A percentile compares a stretch with the other conserved stretches of the same genome.
These are phyloP conservation scores for Neopipo cinnamomea DNA, from an alignment of 2,113 vertebrate genomes.

Conservation along the genomic window DNA sequence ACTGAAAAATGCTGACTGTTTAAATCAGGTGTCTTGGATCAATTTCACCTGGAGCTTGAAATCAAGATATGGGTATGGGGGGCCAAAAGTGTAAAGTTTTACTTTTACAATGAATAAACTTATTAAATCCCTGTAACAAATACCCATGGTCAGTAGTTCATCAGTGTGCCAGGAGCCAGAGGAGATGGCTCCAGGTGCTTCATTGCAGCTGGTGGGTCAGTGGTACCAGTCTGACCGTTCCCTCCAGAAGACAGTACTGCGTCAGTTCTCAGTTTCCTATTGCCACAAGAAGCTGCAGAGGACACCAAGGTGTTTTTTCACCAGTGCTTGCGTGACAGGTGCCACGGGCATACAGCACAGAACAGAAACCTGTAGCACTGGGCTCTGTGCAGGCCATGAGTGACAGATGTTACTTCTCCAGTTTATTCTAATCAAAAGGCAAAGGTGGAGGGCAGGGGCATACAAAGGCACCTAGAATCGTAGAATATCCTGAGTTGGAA, in stretches of 20 bases:
- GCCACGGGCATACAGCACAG: accelerated
- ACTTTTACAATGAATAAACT: background rate
- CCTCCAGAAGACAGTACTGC: background rate
- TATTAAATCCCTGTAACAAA: accelerated
- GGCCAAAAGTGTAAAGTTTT: background rate
- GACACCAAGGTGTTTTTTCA: background rate
- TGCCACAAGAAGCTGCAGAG: accelerated
- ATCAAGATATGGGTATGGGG: accelerated
- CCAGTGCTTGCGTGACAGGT: background rate
- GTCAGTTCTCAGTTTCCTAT: background rate
- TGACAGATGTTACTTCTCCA: background rate
- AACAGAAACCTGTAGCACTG: background rate
- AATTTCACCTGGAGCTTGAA: background rate
- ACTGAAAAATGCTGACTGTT: background rate
- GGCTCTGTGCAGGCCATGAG: background rate
- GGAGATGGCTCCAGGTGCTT: background rate
- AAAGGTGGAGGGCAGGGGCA: background rate
- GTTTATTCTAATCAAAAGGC: background rate
- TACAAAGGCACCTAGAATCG: accelerated
- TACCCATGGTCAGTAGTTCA: background rate
- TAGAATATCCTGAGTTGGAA: background rate
- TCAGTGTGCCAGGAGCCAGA: accelerated
- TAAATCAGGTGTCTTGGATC: background rate
- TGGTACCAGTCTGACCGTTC: background rate
- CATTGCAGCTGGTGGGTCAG: background rate